Evolutionary conservation across 2,888 invertebrate genomes (phyloP).

Genomic region (Yponomeuta plumbellus): DNA sequence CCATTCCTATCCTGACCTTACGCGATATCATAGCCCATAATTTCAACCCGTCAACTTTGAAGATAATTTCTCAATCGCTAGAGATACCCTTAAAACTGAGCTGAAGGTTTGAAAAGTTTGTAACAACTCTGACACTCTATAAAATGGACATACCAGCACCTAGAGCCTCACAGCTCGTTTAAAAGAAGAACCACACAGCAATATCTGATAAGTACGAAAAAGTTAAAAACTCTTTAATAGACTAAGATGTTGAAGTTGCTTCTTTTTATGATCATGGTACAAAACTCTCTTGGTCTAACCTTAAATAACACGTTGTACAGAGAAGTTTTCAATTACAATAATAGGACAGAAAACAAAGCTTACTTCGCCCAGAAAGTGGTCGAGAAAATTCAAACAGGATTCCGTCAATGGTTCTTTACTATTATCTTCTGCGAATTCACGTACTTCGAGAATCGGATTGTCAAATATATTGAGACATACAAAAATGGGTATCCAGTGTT

Average conservation of each 20-base stretch:
- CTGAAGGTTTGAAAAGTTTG: no score
- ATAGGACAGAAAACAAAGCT: conserved; percentile 43
- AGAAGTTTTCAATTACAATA: conserved; percentile 51
- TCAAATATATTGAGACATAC: conserved; percentile 59
- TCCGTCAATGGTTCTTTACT: conserved; percentile 64
- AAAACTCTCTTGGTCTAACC: conserved; percentile 28
- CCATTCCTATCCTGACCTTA: background rate
- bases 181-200: background rate
- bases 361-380: conserved; percentile 55
- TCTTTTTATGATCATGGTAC: conserved; percentile 28
- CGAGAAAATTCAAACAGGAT: conserved; percentile 55
- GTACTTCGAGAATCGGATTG: conserved; percentile 63
- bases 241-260: conserved; percentile 38
- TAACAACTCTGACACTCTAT: no score
- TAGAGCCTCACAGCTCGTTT: background rate
- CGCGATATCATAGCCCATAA: background rate
- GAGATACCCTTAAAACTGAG: no score
- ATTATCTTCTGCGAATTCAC: conserved; percentile 66
- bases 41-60: no score
- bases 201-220: no score
- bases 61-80: no score
- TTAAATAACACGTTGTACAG: conserved; percentile 35
- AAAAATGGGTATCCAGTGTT: conserved; percentile 58
- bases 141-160: background rate
- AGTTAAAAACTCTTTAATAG: no score